Base-by-base conservation (phyloP, 2,888 invertebrate genomes). In the Cerastis rubricosa region DNA sequence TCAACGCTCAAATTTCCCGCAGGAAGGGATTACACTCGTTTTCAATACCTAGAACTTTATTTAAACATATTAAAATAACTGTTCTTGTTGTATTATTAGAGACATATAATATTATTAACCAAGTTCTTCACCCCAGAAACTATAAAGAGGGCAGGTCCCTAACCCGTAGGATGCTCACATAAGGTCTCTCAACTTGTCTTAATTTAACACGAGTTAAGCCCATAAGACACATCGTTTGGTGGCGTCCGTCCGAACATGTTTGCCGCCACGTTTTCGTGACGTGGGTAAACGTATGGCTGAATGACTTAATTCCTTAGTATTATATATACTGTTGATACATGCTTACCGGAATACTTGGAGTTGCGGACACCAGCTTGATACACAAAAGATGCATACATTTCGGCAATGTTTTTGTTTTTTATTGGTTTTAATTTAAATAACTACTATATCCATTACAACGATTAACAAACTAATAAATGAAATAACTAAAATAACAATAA, bases 171-270 rank as follows among this genome's bases (percentile, higher is more conserved):
- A 35, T 19, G 8, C 22, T 57, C 45, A 12, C 40, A n/a, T 63
- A 12, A 43, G 5, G 35, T n/a, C 35, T 17, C 35, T 68, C 49
- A 77, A 57, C 67, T 49, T 63, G 35, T 72, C 69, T 74, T 49
- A 61, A 47, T 71, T 54, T 66, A 59, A 43, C 35, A 17, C 29
- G 19, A 70, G 29, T 65, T 70, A 67, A 67, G 40, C 47, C 22
- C 4, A 47, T 2, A 47, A 57, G 63, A 71, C 25, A 47, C 11
- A 75, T 51, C 14, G 51, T 25, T 7, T 45, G 17, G 29, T 68
- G 19, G 14, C 11, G 17, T 45, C n/a, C 25, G 66, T n/a, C 57
- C 35, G 6, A 17, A 25, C n/a, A 19, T 47, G 29, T 35, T 68
- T 19, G 14, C 63, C n/a, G 71, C 35, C 17, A 71, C 6, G 29